A percentile compares a stretch with the other conserved stretches of the same genome.
Evolutionary conservation across 2,888 invertebrate genomes (phyloP).

Genomic region (Sussaba pulchella): DNA sequence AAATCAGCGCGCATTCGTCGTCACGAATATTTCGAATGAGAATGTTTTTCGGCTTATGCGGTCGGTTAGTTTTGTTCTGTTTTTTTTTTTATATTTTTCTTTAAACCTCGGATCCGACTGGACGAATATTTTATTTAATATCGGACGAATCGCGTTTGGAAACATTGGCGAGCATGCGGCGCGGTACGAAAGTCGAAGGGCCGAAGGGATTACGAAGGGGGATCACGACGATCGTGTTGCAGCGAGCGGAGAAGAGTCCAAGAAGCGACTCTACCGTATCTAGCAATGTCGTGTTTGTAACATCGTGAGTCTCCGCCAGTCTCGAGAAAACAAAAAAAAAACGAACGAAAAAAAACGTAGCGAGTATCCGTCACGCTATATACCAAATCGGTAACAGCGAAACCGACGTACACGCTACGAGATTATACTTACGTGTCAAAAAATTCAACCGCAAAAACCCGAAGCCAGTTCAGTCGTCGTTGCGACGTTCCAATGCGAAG

Average conservation of each 20-base stretch:
- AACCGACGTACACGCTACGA: slow-evolving; percentile 14
- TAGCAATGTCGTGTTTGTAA: slow-evolving; percentile 37
- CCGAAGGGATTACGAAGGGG: slow-evolving; percentile 31
- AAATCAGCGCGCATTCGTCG: slow-evolving; percentile 20
- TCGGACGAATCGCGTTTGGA: slow-evolving; percentile 79
- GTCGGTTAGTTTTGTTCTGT: too few species aligned
- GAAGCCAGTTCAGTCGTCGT: not conserved
- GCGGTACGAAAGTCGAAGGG: slow-evolving; percentile 63
- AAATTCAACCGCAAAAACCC: not conserved
- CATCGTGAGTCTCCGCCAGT: slow-evolving; percentile 32
- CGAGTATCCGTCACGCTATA: not conserved
- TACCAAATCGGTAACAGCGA: not conserved
- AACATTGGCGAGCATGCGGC: slow-evolving; percentile 79
- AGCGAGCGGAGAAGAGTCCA: slow-evolving; percentile 29
- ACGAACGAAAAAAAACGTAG: too few species aligned
- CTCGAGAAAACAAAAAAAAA: slow-evolving; percentile 8
- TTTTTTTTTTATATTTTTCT: too few species aligned
- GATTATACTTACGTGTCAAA: not conserved
- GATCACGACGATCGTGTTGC: slow-evolving; percentile 60
- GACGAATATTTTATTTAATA: slow-evolving; percentile 82
- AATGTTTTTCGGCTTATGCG: not conserved
- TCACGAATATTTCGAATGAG: slow-evolving; percentile 40
- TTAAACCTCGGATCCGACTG: not conserved
- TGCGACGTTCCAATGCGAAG: not conserved
- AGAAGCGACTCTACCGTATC: slow-evolving; percentile 12